Evolutionary conservation across 2,888 invertebrate species (phyloP), one percentile per base, ranked within the genome.

Genomic region (Mystacides longicornis): DNA sequence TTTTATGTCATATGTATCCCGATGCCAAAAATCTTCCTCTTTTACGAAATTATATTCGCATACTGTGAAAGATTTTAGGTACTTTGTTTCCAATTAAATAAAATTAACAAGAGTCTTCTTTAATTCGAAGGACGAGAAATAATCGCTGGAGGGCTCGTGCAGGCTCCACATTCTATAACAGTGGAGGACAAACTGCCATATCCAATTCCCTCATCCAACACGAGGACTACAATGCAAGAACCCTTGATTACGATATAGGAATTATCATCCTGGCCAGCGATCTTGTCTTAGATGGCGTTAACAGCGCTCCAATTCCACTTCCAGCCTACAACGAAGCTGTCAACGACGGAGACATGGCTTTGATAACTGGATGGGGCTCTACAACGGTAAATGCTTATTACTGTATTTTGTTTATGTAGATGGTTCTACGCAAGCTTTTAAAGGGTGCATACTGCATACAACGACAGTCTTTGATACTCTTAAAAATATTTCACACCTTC

Each of bases 351-450:
- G 64, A 68, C n/a, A 66, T 67, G 62, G 75, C 76, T 3, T n/a
- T 74, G 3, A 74, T 77, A 1, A 70, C 76, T 45, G 77, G 77
- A 56, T 77, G 67, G 65, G 77, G 77, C 2, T 19, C 7, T 7
- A 4, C 18, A 3, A 14, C 9, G 2, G 49, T 49, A 49, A 49
- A 22, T 50, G 5, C 11, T 7, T 7, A 27, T 27, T 27, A n/a
- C n/a, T n/a, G n/a, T n/a, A n/a, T n/a, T n/a, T n/a, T n/a, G n/a
- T n/a, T n/a, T n/a, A n/a, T n/a, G n/a, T n/a, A n/a, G n/a, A n/a
- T n/a, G n/a, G n/a, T n/a, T n/a, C n/a, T n/a, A n/a, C n/a, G n/a
- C n/a, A n/a, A n/a, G n/a, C n/a, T n/a, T n/a, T n/a, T n/a, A n/a
- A n/a, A n/a, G n/a, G n/a, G n/a, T n/a, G n/a, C n/a, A n/a, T n/a